A percentile compares a stretch with the other conserved stretches of the same genome.
Evolutionary conservation across 2,113 vertebrate species (phyloP).

Genomic region (Myiopsitta monachus): DNA sequence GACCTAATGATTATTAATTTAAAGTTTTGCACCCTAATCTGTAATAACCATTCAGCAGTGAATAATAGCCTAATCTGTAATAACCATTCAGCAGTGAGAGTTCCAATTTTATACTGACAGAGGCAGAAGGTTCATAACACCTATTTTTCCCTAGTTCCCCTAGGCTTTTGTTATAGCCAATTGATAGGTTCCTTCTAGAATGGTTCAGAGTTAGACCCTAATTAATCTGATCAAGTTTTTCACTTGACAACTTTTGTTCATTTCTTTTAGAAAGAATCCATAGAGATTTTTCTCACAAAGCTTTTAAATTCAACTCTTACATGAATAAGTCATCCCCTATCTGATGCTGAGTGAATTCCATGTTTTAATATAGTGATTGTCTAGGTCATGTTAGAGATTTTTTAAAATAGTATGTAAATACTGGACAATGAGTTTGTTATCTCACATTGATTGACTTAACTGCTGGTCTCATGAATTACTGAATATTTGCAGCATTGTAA

Average conservation of each 20-base stretch:
- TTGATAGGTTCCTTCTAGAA: not conserved
- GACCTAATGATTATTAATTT: not conserved
- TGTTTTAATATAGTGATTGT: not conserved
- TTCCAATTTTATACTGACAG: not conserved
- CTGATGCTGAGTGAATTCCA: not conserved
- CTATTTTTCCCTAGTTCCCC: not conserved
- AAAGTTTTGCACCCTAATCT: slow-evolving; percentile 1
- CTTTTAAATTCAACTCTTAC: not conserved
- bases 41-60: not conserved
- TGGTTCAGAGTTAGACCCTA: not conserved
- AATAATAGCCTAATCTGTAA: not conserved
- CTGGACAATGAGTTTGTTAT: not conserved
- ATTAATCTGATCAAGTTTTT: slow-evolving; percentile 2
- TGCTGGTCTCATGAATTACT: not conserved
- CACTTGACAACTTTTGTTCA: not conserved
- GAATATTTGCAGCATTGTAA: not conserved
- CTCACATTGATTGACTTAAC: not conserved
- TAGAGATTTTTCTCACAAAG: not conserved
- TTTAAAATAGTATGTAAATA: not conserved
- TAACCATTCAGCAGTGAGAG: not conserved
- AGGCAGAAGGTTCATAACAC: not conserved
- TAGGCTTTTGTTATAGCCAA: not conserved
- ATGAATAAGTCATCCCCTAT: not conserved
- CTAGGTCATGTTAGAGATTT: not conserved
- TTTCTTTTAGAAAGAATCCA: not conserved